Percentiles rank a stretch among this genome's conserved stretches.
Conservation (phyloP, 1,140 invertebrate species). For the Pseudachorutes palmiensis region DNA sequence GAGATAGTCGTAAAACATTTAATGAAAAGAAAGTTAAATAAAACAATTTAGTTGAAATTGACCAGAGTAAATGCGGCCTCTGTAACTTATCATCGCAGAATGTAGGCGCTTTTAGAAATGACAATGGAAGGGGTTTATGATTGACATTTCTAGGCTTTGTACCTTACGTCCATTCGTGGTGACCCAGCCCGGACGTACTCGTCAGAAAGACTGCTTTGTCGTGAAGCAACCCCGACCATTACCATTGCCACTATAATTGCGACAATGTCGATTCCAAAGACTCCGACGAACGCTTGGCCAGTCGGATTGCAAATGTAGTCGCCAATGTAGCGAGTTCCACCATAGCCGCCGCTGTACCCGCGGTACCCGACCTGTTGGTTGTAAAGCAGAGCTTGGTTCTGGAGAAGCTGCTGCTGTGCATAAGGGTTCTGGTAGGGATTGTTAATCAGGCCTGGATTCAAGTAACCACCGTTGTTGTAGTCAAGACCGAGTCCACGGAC, state of each 20-base stretch:
- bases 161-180: slow-evolving; percentile 6
- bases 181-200: background rate
- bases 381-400: slow-evolving; percentile 1
- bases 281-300: slow-evolving; percentile 22
- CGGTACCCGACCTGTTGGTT: background rate
- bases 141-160: slow-evolving; percentile 9
- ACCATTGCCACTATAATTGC: slow-evolving; percentile 19
- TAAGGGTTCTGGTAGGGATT: too few species aligned
- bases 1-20: background rate
- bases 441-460: background rate
- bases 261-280: slow-evolving; percentile 21
- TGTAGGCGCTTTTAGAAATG: background rate
- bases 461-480: background rate
- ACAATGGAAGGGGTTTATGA: background rate
- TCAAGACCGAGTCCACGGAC: background rate
- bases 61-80: too few species aligned
- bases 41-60: too few species aligned
- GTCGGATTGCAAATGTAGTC: slow-evolving; percentile 22
- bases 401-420: slow-evolving; percentile 1
- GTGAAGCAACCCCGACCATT: slow-evolving; percentile 12
- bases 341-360: background rate
- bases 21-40: too few species aligned
- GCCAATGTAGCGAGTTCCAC: slow-evolving; percentile 13
- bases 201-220: background rate
- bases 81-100: background rate